A percentile compares a stretch with the other conserved stretches of the same genome.
These are phyloP conservation scores for Brachypteracias leptosomus DNA, from an alignment of 2,113 vertebrate genomes.

Conservation along the genomic window DNA sequence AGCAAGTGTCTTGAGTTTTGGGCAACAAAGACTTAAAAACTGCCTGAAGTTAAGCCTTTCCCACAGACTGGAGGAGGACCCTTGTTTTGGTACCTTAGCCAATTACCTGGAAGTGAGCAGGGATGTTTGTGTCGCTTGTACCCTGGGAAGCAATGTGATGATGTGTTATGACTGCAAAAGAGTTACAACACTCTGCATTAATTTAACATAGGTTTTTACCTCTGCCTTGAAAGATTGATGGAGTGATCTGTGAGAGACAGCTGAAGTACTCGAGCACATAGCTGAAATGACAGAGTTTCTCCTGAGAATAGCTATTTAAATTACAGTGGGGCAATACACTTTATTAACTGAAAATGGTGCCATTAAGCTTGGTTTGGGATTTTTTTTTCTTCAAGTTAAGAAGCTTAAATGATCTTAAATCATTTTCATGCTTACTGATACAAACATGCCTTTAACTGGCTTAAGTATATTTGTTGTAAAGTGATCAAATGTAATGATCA, in stretches of 20 bases:
- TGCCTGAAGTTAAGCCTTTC: neutral
- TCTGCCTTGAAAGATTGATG: neutral
- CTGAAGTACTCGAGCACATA: neutral
- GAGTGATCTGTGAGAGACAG: neutral
- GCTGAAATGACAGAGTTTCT: neutral
- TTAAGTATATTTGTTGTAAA: neutral
- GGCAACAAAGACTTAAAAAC: neutral
- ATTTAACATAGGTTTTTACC: neutral
- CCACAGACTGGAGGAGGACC: neutral
- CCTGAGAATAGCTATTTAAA: neutral
- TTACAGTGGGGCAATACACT: neutral
- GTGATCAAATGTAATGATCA: neutral
- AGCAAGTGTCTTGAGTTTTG: neutral
- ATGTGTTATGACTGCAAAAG: neutral
- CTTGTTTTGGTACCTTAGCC: neutral
- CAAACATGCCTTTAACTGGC: neutral
- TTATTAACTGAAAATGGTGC: neutral
- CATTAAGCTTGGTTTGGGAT: neutral
- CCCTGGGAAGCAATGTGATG: neutral
- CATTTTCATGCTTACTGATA: neutral
- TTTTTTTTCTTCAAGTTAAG: neutral
- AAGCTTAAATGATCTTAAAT: neutral
- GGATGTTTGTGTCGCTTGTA: neutral
- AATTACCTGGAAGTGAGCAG: neutral
- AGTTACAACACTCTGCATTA: neutral